Percentiles rank a stretch among this genome's conserved stretches.
These are phyloP conservation scores for Myotis myotis DNA, from an alignment of 2,797 vertebrate species.

Conservation along the genomic window DNA sequence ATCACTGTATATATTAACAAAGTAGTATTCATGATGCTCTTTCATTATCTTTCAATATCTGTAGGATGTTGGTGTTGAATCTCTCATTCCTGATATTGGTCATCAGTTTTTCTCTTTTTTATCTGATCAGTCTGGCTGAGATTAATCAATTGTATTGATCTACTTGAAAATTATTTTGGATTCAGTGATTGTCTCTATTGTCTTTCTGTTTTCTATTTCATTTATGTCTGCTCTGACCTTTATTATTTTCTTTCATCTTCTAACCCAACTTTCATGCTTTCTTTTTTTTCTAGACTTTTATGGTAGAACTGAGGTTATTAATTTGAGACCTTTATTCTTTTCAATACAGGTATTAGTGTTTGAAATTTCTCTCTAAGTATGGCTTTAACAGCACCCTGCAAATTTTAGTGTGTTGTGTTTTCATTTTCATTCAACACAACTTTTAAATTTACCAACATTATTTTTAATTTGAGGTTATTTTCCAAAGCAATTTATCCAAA, in stretches of 20 bases:
- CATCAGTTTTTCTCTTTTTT: background rate
- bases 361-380: background rate
- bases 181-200: background rate
- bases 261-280: background rate
- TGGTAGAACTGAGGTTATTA: background rate
- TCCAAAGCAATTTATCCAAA: background rate
- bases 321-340: background rate
- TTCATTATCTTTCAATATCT: background rate
- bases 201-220: background rate
- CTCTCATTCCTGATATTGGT: background rate
- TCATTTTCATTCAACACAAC: background rate
- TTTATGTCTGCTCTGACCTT: background rate
- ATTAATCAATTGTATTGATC: background rate
- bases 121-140: background rate
- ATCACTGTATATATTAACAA: background rate
- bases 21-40: background rate
- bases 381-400: background rate
- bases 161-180: background rate
- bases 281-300: background rate
- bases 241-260: background rate
- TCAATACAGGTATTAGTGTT: background rate
- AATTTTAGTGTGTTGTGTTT: background rate
- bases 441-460: background rate
- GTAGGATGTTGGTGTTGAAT: background rate
- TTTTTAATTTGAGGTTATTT: background rate